Percentiles rank a stretch among this genome's conserved stretches.
These are phyloP conservation scores for Burhinus bistriatus DNA, from an alignment of 2,113 vertebrate genomes.

Conservation along the genomic window DNA sequence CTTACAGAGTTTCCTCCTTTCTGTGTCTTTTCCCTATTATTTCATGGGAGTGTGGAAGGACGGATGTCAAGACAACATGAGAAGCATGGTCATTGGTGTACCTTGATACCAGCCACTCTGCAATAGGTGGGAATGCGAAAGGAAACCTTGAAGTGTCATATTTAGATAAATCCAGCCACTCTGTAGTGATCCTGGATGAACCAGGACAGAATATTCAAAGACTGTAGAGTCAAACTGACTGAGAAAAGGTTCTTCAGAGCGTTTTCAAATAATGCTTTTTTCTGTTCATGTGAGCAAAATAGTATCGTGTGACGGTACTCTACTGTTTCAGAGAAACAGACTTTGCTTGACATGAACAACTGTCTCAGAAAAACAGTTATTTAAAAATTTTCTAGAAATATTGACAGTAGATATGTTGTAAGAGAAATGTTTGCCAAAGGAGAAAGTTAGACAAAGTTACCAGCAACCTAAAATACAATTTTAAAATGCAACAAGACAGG, in stretches of 20 bases:
- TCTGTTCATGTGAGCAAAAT: not conserved
- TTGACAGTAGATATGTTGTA: not conserved
- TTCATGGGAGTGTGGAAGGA: not conserved
- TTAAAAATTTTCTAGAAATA: not conserved
- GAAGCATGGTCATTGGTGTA: not conserved
- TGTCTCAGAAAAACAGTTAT: not conserved
- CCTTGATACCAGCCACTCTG: not conserved
- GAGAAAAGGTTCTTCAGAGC: not conserved
- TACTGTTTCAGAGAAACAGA: not conserved
- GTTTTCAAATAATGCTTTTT: not conserved
- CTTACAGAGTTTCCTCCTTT: not conserved
- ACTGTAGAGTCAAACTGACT: not conserved
- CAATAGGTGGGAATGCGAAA: not conserved
- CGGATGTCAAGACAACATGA: not conserved
- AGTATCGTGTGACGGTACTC: not conserved
- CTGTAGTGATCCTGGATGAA: not conserved
- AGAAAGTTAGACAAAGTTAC: not conserved
- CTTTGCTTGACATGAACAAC: not conserved
- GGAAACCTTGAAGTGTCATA: not conserved
- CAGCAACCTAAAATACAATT: not conserved
- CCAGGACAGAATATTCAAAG: not conserved
- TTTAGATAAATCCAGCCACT: not conserved
- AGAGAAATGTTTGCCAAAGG: not conserved
- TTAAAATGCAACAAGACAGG: not conserved
- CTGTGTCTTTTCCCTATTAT: not conserved